Conservation (phyloP, 1,140 invertebrate species). For the Drosophila melanica region DNA sequence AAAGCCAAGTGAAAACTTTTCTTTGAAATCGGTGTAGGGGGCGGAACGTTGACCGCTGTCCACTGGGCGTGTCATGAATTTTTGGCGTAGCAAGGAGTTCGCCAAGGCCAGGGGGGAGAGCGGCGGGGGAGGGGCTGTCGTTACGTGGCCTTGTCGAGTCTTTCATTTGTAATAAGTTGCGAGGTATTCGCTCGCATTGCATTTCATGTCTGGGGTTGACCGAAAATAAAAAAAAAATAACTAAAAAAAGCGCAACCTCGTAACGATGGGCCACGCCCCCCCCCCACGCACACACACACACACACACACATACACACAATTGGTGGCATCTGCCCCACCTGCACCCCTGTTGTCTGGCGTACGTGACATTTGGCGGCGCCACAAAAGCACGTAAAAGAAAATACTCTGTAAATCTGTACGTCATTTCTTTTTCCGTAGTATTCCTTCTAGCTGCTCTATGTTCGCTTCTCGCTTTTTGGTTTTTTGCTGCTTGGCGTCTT, state of each 20-base stretch:
- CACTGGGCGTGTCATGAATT: conserved; percentile 12
- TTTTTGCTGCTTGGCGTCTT: conserved; percentile 39
- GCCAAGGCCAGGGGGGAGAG: neutral
- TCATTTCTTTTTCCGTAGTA: conserved; percentile 45
- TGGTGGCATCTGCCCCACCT: conserved; percentile 11
- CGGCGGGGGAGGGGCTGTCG: neutral
- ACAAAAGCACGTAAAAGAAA: conserved; percentile 74
- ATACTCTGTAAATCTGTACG: conserved; percentile 76
- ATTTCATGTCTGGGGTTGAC: conserved; percentile 21
- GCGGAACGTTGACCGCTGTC: conserved; percentile 7
- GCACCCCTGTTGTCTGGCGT: conserved; percentile 59
- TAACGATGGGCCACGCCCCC: conserved; percentile 7
- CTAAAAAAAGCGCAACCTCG: conserved; percentile 5
- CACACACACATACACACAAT: neutral
- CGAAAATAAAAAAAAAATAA: conserved; percentile 7
- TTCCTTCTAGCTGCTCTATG: conserved; percentile 27
- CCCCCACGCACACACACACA: neutral
- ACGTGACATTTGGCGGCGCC: conserved; percentile 80
- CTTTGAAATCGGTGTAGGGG: conserved; percentile 2
- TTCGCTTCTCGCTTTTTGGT: neutral
- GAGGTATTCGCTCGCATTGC: conserved; percentile 25
- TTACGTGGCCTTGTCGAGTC: conserved; percentile 43
- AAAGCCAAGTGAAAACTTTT: conserved; percentile 31
- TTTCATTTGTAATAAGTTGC: conserved; percentile 45
- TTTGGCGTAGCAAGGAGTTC: neutral